Conservation (phyloP, 2,797 vertebrate genomes). For the Tauraco hartlaubi region DNA sequence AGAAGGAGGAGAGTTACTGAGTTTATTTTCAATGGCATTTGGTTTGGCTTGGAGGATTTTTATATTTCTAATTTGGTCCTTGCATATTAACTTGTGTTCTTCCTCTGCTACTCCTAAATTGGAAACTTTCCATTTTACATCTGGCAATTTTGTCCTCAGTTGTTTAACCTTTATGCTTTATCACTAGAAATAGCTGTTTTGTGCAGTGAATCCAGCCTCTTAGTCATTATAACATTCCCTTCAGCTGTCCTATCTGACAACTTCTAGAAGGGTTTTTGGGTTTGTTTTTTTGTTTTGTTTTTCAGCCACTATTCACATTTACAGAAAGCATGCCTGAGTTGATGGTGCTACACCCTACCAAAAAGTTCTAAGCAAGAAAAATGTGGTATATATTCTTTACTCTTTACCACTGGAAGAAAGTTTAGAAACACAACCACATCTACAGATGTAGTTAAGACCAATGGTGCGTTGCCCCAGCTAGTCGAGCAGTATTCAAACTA, state of each 20-base stretch:
- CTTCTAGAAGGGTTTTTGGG: neutral
- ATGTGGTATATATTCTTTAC: neutral
- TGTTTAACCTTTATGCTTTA: constrained; percentile 60
- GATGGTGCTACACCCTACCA: neutral
- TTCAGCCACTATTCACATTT: neutral
- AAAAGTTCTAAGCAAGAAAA: neutral
- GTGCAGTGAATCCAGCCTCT: neutral
- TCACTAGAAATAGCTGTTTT: constrained; percentile 48
- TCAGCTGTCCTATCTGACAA: neutral
- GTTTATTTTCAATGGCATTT: constrained; percentile 66
- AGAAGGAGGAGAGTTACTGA: constrained; percentile 14
- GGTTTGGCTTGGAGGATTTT: constrained; percentile 23
- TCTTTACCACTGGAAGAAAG: neutral
- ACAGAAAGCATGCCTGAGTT: neutral
- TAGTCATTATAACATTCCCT: constrained; percentile 15
- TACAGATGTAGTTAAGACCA: neutral
- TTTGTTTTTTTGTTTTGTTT: neutral
- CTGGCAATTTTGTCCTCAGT: constrained; percentile 27
- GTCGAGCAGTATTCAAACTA: neutral
- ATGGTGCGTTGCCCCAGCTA: rapidly evolving
- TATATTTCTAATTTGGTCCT: constrained; percentile 43
- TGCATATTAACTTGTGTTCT: constrained; percentile 47
- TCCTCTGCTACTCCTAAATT: constrained; percentile 42
- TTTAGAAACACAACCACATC: neutral
- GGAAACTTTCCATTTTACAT: constrained; percentile 57